phyloP scores from a whole-genome alignment of 2,113 vertebrate genomes.

The Carassius auratus region DNA sequence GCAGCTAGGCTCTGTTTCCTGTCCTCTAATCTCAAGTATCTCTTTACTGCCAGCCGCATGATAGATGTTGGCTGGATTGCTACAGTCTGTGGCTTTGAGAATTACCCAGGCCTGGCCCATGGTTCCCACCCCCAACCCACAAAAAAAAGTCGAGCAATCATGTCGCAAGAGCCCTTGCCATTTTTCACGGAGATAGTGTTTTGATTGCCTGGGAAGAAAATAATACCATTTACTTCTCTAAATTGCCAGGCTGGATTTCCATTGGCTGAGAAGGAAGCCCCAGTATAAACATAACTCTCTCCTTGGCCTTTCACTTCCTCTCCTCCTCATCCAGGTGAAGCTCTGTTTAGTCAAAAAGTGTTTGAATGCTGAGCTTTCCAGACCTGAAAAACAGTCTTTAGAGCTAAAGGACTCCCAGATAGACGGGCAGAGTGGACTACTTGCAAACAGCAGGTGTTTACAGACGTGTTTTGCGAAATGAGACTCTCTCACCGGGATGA shows the following conservation, averaged over 20 bases:
- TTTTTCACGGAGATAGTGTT: slow-evolving; percentile 74
- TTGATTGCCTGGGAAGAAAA: slow-evolving; percentile 73
- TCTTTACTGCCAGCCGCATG: slow-evolving; percentile 49
- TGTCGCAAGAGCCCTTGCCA: slow-evolving; percentile 64
- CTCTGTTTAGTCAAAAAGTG: slow-evolving; percentile 40
- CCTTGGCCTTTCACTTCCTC: slow-evolving; percentile 45
- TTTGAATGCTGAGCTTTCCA: slow-evolving; percentile 6
- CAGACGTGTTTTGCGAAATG: slow-evolving; percentile 49
- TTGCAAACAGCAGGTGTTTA: slow-evolving; percentile 59
- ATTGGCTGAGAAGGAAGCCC: slow-evolving; percentile 61
- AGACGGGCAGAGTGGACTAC: background rate
- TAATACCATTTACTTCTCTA: slow-evolving; percentile 68
- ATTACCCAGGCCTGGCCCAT: slow-evolving; percentile 53
- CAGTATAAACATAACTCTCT: slow-evolving; percentile 60
- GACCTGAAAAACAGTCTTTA: slow-evolving; percentile 45
- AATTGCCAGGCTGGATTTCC: slow-evolving; percentile 63
- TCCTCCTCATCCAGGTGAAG: slow-evolving; percentile 33
- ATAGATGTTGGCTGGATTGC: slow-evolving; percentile 54
- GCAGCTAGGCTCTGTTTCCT: slow-evolving; percentile 45
- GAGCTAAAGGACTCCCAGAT: slow-evolving; percentile 51
- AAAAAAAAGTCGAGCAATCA: slow-evolving; percentile 65
- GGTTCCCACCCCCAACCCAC: slow-evolving; percentile 44
- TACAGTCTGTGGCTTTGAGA: slow-evolving; percentile 54
- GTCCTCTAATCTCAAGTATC: slow-evolving; percentile 56
- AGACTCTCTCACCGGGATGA: slow-evolving; percentile 49